phyloP scores from a whole-genome alignment of 2,888 invertebrate genomes.

The Tubiluchus corallicola region DNA sequence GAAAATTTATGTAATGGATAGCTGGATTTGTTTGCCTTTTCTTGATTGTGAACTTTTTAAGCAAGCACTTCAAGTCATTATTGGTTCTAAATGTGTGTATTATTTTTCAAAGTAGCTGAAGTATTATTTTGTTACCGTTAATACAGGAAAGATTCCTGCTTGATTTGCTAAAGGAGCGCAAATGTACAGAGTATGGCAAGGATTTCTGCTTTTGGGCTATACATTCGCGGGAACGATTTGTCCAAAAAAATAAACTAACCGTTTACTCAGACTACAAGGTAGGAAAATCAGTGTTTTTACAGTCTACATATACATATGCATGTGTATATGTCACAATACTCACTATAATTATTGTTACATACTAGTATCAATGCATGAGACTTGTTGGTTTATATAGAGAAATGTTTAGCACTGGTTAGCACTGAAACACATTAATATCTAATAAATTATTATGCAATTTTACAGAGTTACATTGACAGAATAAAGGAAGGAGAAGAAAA shows the following conservation, averaged over 20 bases:
- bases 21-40: no score
- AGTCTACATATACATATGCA: neutral
- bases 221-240: neutral
- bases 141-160: neutral
- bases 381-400: no score
- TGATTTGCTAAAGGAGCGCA: neutral
- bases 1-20: no score
- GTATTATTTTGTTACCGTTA: no score
- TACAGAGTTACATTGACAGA: neutral
- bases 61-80: no score
- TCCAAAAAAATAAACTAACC: neutral
- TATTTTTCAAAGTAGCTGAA: no score
- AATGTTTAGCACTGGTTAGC: no score
- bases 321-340: slow-evolving; percentile 1
- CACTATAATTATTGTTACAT: neutral
- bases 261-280: slow-evolving; percentile 1
- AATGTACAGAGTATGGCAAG: neutral
- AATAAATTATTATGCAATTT: neutral
- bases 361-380: no score
- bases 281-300: neutral
- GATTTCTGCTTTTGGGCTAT: neutral
- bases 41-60: no score
- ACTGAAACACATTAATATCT: no score
- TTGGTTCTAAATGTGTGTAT: no score
- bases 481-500: neutral